Conservation (phyloP, 2,888 invertebrate species). For the Chrysopilus asiliformis region DNA sequence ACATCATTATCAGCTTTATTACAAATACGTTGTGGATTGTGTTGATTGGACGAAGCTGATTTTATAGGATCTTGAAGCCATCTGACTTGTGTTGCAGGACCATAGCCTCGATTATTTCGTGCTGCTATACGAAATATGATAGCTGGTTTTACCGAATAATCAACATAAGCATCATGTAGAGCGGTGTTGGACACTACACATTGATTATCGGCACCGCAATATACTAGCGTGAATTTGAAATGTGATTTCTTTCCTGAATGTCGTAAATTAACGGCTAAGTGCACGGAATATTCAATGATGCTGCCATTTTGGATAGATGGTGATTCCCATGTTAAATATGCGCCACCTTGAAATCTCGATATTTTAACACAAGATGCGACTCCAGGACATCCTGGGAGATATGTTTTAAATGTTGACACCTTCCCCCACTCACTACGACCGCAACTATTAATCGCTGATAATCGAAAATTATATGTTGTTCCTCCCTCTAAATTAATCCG, state of each 20-base stretch:
- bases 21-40: conserved; percentile 5
- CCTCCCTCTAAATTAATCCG: conserved; percentile 72
- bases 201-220: conserved; percentile 83
- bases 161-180: conserved; percentile 84
- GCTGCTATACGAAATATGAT: conserved; percentile 99
- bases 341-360: conserved; percentile 87
- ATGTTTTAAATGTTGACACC: conserved; percentile 92
- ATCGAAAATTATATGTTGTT: conserved; percentile 90
- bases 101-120: conserved; percentile 96
- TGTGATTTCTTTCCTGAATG: conserved; percentile 38
- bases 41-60: conserved; percentile 3
- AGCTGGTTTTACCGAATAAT: conserved; percentile 86
- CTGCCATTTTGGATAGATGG: conserved; percentile 85
- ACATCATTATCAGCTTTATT: too few relatives aligned
- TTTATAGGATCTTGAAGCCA: conserved; percentile 78
- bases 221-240: conserved; percentile 89
- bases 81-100: conserved; percentile 98
- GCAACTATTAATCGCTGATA: conserved; percentile 90
- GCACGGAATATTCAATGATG: conserved; percentile 91
- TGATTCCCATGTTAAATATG: conserved; percentile 96
- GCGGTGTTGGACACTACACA: conserved; percentile 83
- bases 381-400: conserved; percentile 92
- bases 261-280: conserved; percentile 68
- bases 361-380: conserved; percentile 98
- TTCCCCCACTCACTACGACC: conserved; percentile 89